Percentiles rank a stretch among this genome's conserved stretches.
Conservation (phyloP, 2,797 vertebrate species). For the Spizella passerina region DNA sequence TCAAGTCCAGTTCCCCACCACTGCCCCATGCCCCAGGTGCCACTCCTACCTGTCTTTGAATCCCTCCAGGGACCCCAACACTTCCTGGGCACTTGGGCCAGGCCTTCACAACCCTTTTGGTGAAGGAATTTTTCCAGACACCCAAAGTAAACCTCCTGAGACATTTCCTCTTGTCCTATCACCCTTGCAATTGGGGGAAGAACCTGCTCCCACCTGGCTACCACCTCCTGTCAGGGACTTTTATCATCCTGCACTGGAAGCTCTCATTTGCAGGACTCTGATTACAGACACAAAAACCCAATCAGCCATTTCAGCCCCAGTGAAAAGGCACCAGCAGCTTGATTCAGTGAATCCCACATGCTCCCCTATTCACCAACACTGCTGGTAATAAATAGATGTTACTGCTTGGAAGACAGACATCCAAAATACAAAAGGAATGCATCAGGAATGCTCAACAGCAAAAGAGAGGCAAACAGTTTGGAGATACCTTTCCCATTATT, state of each 20-base stretch:
- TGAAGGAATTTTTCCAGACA: background rate
- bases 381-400: too few relatives aligned
- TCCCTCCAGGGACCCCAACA: background rate
- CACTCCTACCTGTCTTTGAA: rapidly evolving
- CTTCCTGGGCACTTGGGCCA: background rate
- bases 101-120: too few relatives aligned
- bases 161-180: rapidly evolving
- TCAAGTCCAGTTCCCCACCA: background rate
- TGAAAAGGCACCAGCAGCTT: too few relatives aligned
- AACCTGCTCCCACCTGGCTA: background rate
- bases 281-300: background rate
- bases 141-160: background rate
- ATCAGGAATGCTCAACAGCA: background rate
- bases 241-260: background rate
- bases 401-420: too few relatives aligned
- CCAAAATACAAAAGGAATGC: too few relatives aligned
- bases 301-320: background rate
- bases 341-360: too few relatives aligned
- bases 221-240: background rate
- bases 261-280: background rate
- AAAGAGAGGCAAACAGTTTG: background rate
- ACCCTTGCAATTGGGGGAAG: background rate
- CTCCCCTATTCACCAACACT: too few relatives aligned
- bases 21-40: background rate
- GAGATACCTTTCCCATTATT: background rate